A percentile compares a stretch with the other conserved stretches of the same genome.
Conservation (phyloP, 2,888 invertebrate genomes). For the Oasisia sp. region DNA sequence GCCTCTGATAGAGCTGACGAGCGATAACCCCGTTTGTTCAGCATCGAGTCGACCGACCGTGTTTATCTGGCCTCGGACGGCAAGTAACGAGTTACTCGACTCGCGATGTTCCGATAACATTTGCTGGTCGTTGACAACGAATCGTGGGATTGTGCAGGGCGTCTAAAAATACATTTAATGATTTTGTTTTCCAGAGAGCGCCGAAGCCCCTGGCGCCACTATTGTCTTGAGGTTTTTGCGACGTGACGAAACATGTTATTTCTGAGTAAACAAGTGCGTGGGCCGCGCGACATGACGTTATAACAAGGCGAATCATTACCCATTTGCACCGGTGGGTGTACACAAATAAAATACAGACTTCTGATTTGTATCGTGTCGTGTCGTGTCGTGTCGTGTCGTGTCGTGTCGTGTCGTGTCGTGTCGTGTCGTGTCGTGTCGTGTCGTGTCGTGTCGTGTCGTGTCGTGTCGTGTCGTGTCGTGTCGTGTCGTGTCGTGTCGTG, state of each 20-base stretch:
- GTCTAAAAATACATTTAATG: conserved; percentile 11
- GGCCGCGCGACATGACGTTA: background rate
- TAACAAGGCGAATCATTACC: background rate
- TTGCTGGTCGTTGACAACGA: background rate
- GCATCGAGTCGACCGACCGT: background rate
- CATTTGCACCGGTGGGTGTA: background rate
- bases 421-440: too few relatives aligned
- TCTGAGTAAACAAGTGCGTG: background rate
- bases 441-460: too few relatives aligned
- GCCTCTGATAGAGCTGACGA: background rate
- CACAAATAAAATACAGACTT: background rate
- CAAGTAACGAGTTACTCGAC: background rate
- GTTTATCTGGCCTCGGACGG: background rate
- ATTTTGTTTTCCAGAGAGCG: conserved; percentile 5
- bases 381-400: too few relatives aligned
- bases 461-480: too few relatives aligned
- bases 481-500: too few relatives aligned
- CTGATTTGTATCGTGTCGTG: too few relatives aligned
- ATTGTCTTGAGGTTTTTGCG: background rate
- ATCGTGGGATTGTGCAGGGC: background rate
- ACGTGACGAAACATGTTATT: background rate
- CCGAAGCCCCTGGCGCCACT: background rate
- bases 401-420: too few relatives aligned
- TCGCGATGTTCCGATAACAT: background rate
- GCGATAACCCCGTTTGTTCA: conserved; percentile 5